Base-by-base conservation (phyloP, 2,888 invertebrate species). In the Epiblema foenella region DNA sequence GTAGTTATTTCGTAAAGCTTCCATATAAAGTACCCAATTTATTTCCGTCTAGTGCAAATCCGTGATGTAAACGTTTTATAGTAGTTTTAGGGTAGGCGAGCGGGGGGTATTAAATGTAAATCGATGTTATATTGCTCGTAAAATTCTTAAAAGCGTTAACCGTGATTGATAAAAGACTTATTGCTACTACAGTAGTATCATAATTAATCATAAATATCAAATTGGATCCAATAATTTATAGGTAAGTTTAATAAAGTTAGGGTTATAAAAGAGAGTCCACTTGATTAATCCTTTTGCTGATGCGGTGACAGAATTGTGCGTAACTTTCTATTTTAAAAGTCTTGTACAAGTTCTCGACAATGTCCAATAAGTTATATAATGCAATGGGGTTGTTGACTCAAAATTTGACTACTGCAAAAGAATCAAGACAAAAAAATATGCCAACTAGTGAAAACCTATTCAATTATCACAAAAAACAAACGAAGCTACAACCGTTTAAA, bases 51-150 rank as follows among this genome's bases (percentile, higher is more conserved):
- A 18, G 18, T 17, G 20, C 52, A 54, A 51, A 64, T 64, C 52
- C 64, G 64, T 20, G 58, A 65, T 52, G 64, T 66, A 60, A 70
- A 70, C 65, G 60, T 18, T 69, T 70, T 70, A 66, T 66, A 54
- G 65, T 49, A 70, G 70, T 66, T 70, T 70, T 54, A 70, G 59
- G 65, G 54, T 54, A 17, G 42, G 33, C 69, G 58, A 39, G 29
- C 58, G 64, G 18, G 51, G 51, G 57, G 52, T 69, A 70, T 65
- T 59, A 59, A 70, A 46, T 65, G 65, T 46, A 58, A 70, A 65
- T 65, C 37, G 54, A 56, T 49, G 59, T 60, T 70, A 60, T 70
- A 70, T 66, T 60, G 70, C 59, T 52, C 65, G 60, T 70, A 59
- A 69, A 60, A 54, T 42, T 56, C 54, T 65, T 54, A 54, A 42